phyloP scores from a whole-genome alignment of 2,113 vertebrate species.

The Gnathonemus longibarbis region DNA sequence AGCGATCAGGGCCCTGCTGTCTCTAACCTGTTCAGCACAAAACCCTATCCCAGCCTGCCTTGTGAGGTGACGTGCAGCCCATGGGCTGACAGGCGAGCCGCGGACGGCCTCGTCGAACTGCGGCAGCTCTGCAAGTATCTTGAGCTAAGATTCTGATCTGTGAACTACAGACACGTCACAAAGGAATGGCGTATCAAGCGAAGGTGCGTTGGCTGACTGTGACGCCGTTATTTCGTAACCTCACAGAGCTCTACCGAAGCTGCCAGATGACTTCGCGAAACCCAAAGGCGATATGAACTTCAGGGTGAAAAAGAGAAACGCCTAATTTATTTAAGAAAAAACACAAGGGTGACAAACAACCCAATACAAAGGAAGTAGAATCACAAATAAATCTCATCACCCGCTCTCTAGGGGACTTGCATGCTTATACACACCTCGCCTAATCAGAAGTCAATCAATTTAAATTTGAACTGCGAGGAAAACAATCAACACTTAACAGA shows the following conservation, averaged over 20 bases:
- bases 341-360: background rate
- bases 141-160: background rate
- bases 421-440: background rate
- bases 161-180: background rate
- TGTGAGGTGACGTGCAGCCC: background rate
- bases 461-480: background rate
- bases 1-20: background rate
- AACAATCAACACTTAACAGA: background rate
- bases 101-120: background rate
- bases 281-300: background rate
- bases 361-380: background rate
- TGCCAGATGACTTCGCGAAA: background rate
- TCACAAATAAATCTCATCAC: background rate
- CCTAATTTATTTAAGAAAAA: background rate
- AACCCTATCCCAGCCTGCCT: background rate
- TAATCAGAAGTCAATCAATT: background rate
- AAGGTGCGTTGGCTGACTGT: background rate
- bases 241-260: background rate
- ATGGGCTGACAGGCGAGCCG: background rate
- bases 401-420: background rate
- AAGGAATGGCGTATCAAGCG: background rate
- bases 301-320: background rate
- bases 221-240: background rate
- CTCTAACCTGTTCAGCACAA: background rate
- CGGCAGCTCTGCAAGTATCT: background rate